phyloP scores from a whole-genome alignment of 2,113 vertebrate genomes.

The Cyanoramphus novaezelandiae region DNA sequence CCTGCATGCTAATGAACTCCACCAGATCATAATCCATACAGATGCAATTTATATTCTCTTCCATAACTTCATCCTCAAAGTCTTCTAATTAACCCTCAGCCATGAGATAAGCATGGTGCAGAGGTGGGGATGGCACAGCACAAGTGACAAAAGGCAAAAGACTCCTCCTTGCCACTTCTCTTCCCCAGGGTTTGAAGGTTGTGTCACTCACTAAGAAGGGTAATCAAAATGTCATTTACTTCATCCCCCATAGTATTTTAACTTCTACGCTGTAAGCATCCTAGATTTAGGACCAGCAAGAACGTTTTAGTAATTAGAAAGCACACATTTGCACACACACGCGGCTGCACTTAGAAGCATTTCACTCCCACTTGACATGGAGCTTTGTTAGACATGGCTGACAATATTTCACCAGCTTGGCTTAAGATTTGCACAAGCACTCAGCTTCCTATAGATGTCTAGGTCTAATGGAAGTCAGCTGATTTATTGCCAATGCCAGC shows the following conservation, averaged over 20 bases:
- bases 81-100: slow-evolving; percentile 16
- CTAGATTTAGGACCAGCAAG: slow-evolving; percentile 25
- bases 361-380: neutral
- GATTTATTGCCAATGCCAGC: neutral
- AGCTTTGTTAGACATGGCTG: neutral
- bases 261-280: slow-evolving; percentile 16
- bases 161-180: neutral
- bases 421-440: neutral
- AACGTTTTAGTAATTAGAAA: slow-evolving; percentile 15
- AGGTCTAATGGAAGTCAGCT: neutral
- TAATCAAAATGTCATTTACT: neutral
- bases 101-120: neutral
- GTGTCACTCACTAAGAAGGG: neutral
- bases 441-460: neutral
- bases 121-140: neutral
- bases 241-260: neutral
- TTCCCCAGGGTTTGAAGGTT: neutral
- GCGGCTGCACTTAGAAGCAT: neutral
- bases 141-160: neutral
- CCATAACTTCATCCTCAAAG: slow-evolving; percentile 15
- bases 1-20: slow-evolving; percentile 30
- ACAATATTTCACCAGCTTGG: neutral
- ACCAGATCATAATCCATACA: slow-evolving; percentile 6
- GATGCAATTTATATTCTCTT: slow-evolving; percentile 37
- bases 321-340: neutral